Base-by-base conservation (phyloP, 92 coral and sea anemone species). In the Epizoanthus ramosus region DNA sequence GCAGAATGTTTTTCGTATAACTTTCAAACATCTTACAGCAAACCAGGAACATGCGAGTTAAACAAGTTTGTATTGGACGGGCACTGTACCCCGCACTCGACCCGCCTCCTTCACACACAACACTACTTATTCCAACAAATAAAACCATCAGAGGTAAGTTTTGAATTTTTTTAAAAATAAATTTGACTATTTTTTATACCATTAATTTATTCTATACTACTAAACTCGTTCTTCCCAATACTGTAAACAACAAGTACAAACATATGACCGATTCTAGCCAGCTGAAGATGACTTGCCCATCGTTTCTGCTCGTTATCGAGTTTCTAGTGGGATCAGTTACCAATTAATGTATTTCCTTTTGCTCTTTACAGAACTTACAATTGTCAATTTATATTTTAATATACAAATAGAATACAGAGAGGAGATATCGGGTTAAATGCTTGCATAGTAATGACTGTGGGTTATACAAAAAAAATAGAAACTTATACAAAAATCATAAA, bases 1-100 rank as follows among this genome's bases (percentile, higher is more conserved):
- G n/a, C 47, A 10, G 50, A 52, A 16, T 88, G 91, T 6, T 33
- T 71, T 2, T 88, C 91, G 37, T 88, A 88, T 23, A 88, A 84
- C 63, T 88, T 57, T 83, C 74, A 88, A 57, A 28, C 18, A 13
- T 39, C 58, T 19, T 35, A 6, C 45, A 43, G 18, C 7, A 75
- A 35, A 75, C 16, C 68, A 18, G 9, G 14, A 50, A 35, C 18
- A 6, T 75, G 80, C 12, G 80, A 56, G 22, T 75, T 75, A 25
- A 57, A 75, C 43, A 35, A 74, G 45, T 3, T 35, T 35, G 56
- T 33, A 7, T 35, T n/a, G 19, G 65, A 75, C 4, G 10, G 21
- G 15, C 22, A 33, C 13, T 67, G 72, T 17, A 4, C 6, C n/a
- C 72, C 13, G 31, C 8, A 24, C 35, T 9, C 8, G 18, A 14